These are phyloP conservation scores for Rhyacophila brunnea DNA, from an alignment of 1,140 invertebrate genomes.

Conservation along the genomic window DNA sequence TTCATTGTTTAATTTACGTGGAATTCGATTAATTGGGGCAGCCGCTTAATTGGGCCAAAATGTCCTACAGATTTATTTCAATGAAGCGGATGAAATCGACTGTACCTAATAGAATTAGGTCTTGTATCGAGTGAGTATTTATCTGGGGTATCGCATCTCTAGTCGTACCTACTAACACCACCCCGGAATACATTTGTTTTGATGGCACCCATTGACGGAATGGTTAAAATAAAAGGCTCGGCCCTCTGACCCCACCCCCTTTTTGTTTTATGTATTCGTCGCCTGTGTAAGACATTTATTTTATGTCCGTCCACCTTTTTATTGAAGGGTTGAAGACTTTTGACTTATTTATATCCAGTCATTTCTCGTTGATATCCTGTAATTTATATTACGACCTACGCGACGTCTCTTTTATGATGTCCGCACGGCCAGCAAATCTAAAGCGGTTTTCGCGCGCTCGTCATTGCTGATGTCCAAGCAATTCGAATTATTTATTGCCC, in stretches of 20 bases:
- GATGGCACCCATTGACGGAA: conserved; percentile 14
- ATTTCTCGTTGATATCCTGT: conserved; percentile 29
- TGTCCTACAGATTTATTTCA: too few relatives aligned
- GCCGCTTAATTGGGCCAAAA: too few relatives aligned
- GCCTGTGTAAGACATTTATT: conserved; percentile 14
- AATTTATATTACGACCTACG: conserved; percentile 28
- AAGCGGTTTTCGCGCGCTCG: too few relatives aligned
- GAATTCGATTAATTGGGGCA: too few relatives aligned
- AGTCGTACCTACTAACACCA: neutral
- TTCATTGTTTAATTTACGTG: too few relatives aligned
- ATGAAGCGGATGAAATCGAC: too few relatives aligned
- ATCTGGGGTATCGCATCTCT: too few relatives aligned
- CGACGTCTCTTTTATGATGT: conserved; percentile 14
- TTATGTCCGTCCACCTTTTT: conserved; percentile 29
- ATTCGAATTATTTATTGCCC: too few relatives aligned
- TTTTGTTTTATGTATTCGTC: conserved; percentile 23
- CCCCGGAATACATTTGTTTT: conserved; percentile 4
- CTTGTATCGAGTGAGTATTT: too few relatives aligned
- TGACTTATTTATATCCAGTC: conserved; percentile 30
- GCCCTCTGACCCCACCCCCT: conserved; percentile 11
- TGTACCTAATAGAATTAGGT: too few relatives aligned
- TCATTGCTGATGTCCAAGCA: too few relatives aligned
- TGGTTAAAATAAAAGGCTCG: conserved; percentile 24
- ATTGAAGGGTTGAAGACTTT: conserved; percentile 24
- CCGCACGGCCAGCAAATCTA: too few relatives aligned